Conservation (phyloP, 2,888 invertebrate genomes). For the Tiliacea aurago region DNA sequence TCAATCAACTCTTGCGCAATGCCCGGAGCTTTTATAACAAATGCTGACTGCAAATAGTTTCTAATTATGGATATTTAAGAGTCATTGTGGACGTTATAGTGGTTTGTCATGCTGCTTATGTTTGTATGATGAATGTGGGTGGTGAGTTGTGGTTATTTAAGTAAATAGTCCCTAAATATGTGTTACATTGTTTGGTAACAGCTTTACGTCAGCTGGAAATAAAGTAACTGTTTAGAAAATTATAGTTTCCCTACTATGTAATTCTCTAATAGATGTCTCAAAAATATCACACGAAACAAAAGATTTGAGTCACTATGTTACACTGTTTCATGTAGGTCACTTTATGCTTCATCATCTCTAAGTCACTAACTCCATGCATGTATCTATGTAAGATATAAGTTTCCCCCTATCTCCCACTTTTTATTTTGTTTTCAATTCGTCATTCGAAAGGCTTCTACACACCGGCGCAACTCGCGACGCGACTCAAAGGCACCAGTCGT, state of each 20-base stretch:
- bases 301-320: too few species aligned
- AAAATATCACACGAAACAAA: background rate
- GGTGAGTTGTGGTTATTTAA: constrained; percentile 43
- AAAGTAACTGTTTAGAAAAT: constrained; percentile 2
- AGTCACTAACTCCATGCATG: background rate
- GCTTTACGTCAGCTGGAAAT: constrained; percentile 15
- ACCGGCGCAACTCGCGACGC: too few species aligned
- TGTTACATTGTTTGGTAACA: constrained; percentile 9
- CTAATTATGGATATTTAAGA: constrained; percentile 88
- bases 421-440: background rate
- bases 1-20: constrained; percentile 87
- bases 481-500: too few species aligned
- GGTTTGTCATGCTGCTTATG: constrained; percentile 78
- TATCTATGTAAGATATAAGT: background rate
- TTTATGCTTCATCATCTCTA: too few species aligned
- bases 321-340: background rate
- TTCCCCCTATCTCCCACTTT: background rate
- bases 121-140: constrained; percentile 71
- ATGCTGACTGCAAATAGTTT: constrained; percentile 85
- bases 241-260: background rate
- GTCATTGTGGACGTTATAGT: constrained; percentile 81
- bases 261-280: background rate
- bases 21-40: constrained; percentile 79
- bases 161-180: constrained; percentile 37
- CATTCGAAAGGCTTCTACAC: too few species aligned